A percentile compares a stretch with the other conserved stretches of the same genome.
These are phyloP conservation scores for Bombyx mori DNA, from an alignment of 1,140 invertebrate genomes.

Conservation along the genomic window DNA sequence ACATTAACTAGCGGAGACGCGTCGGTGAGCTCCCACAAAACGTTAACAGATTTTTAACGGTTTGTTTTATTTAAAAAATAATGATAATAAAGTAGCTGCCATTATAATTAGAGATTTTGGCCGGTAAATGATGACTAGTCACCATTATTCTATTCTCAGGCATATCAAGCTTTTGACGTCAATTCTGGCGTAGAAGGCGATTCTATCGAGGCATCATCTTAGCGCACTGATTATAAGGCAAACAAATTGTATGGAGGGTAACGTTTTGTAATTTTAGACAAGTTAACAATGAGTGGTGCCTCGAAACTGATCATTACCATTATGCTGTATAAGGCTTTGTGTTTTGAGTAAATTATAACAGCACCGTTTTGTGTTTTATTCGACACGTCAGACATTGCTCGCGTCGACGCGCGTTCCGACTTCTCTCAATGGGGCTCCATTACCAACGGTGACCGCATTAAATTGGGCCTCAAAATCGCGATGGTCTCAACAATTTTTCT, in stretches of 20 bases:
- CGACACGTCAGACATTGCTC: slow-evolving; percentile 35
- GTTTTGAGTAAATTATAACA: slow-evolving; percentile 71
- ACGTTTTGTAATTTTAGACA: slow-evolving; percentile 57
- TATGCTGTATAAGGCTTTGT: slow-evolving; percentile 68
- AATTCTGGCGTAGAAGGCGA: slow-evolving; percentile 30
- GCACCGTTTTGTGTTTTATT: slow-evolving; percentile 52
- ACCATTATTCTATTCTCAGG: slow-evolving; percentile 41
- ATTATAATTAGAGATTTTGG: slow-evolving; percentile 54
- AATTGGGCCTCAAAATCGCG: slow-evolving; percentile 33
- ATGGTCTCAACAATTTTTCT: slow-evolving; percentile 11
- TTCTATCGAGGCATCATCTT: slow-evolving; percentile 30
- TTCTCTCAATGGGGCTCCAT: slow-evolving; percentile 53
- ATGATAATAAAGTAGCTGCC: slow-evolving; percentile 26
- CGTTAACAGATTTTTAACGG: slow-evolving; percentile 58
- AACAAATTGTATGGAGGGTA: slow-evolving; percentile 59
- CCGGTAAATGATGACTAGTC: slow-evolving; percentile 48
- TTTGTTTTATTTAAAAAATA: slow-evolving; percentile 48
- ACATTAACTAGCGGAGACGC: slow-evolving; percentile 42
- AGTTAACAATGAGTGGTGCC: slow-evolving; percentile 60
- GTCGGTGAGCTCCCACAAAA: slow-evolving; percentile 50
- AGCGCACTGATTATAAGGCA: slow-evolving; percentile 53
- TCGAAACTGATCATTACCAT: slow-evolving; percentile 66
- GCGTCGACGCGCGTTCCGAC: slow-evolving; percentile 26
- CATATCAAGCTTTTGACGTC: slow-evolving; percentile 35
- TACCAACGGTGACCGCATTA: slow-evolving; percentile 59